These are phyloP conservation scores for Caenorhabditis auriculariae DNA, from an alignment of 2,888 invertebrate genomes.

Conservation along the genomic window DNA sequence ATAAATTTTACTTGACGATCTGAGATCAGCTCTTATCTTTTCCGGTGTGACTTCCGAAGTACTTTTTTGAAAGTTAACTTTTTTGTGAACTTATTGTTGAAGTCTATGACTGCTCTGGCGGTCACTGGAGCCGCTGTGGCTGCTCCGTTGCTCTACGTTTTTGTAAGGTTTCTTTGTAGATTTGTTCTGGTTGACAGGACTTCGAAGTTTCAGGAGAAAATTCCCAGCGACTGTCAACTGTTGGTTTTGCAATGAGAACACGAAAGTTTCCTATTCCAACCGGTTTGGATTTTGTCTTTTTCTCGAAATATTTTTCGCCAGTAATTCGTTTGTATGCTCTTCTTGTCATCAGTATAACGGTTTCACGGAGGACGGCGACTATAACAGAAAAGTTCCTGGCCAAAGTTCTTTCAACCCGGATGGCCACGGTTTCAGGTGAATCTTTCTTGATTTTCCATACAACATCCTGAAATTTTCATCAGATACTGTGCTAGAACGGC, in stretches of 20 bases:
- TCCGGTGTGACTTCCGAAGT: too few relatives aligned
- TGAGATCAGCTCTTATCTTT: too few relatives aligned
- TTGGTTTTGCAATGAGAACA: slow-evolving; percentile 46
- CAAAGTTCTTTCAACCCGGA: slow-evolving; percentile 10
- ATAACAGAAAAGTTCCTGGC: slow-evolving; percentile 34
- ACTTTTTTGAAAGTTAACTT: too few relatives aligned
- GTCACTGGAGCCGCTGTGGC: too few relatives aligned
- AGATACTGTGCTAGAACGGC: slow-evolving; percentile 12
- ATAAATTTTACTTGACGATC: too few relatives aligned
- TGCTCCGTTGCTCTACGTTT: too few relatives aligned
- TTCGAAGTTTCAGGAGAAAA: slow-evolving; percentile 12
- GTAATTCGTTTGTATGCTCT: slow-evolving; percentile 39
- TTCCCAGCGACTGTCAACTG: slow-evolving; percentile 34
- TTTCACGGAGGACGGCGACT: slow-evolving; percentile 46
- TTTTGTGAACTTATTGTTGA: too few relatives aligned
- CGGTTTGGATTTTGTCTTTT: not conserved
- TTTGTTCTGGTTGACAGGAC: too few relatives aligned
- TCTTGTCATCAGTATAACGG: slow-evolving; percentile 52
- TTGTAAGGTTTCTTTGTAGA: too few relatives aligned
- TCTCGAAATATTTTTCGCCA: too few relatives aligned
- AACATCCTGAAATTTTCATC: too few relatives aligned
- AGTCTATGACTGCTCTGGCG: too few relatives aligned
- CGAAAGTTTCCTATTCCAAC: slow-evolving; percentile 14
- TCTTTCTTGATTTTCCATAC: slow-evolving; percentile 1
- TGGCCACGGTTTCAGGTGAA: not conserved